Conservation (phyloP, 2,113 vertebrate species). For the Lycaon pictus region DNA sequence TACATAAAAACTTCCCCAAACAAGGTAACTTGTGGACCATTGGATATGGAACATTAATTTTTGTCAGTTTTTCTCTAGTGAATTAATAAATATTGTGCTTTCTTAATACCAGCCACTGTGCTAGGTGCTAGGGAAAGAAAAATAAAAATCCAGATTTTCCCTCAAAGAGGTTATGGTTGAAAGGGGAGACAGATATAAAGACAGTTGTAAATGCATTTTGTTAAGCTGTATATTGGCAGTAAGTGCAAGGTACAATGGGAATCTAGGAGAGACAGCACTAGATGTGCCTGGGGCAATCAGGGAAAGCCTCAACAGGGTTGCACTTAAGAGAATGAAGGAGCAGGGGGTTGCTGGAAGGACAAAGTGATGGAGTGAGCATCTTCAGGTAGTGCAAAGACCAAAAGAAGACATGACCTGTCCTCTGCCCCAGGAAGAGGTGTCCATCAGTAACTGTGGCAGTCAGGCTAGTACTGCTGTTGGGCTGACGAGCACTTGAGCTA, state of each 20-base stretch:
- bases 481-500: neutral
- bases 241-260: neutral
- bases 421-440: neutral
- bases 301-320: neutral
- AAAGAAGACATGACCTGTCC: neutral
- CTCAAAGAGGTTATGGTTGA: neutral
- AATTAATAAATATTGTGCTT: slow-evolving; percentile 37
- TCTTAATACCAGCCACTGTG: neutral
- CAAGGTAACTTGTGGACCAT: neutral
- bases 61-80: slow-evolving; percentile 9
- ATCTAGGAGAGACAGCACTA: neutral
- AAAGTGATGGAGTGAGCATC: neutral
- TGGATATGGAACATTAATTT: slow-evolving; percentile 39
- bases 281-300: neutral
- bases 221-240: neutral
- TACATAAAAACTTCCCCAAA: slow-evolving; percentile 25
- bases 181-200: neutral
- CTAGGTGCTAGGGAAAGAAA: neutral
- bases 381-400: neutral
- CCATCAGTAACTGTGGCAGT: neutral
- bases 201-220: neutral
- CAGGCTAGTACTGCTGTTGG: neutral
- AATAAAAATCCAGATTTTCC: slow-evolving; percentile 9
- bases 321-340: neutral
- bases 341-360: neutral